Evolutionary conservation across 2,113 vertebrate genomes (phyloP), one percentile per base, ranked within the genome.

Genomic region (Puntigrus tetrazona): DNA sequence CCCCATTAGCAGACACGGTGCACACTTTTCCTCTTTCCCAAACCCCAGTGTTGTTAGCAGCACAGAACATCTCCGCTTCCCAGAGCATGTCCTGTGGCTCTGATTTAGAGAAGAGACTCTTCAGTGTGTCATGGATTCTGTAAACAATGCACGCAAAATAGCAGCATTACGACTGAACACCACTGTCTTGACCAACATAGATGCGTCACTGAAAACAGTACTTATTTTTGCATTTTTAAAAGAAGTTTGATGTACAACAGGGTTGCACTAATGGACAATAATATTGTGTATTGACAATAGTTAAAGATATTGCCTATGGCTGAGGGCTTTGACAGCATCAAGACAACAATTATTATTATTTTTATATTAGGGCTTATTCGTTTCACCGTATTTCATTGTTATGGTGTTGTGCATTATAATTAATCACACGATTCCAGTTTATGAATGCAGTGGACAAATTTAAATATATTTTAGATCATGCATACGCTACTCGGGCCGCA

Each of bases 1-100:
- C 83, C 38, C 88, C 91, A 90, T 91, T 84, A n/a, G 95, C 93
- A 18, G 94, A 83, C 86, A 92, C 67, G 5, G 86, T 94, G 90
- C 87, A 90, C 85, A 99, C 91, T 50, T 87, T 93, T 75, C 94
- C 97, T 92, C 97, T 95, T 69, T 92, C 94, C 98, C 98, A 99
- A 83, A 95, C 87, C 22, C 94, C 92, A 2, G 10, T 78, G 0
- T 95, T 1, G 0, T 92, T 91, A 82, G 96, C 95, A 88, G 95
- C 97, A 88, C 97, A 98, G 79, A 90, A 89, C 96, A 96, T 97
- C 63, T 88, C 86, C 0, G 65, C 89, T 84, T 94, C 90, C 97
- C 97, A 99, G 22, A 89, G 84, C 67, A 95, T 8, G 0, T 89
- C 85, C 38, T 92, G 82, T 2, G 90, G 91, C 75, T 95, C 92